Evolutionary conservation across 2,888 invertebrate genomes (phyloP), one percentile per base, ranked within the genome.

Genomic region (Drosophila falleni): DNA sequence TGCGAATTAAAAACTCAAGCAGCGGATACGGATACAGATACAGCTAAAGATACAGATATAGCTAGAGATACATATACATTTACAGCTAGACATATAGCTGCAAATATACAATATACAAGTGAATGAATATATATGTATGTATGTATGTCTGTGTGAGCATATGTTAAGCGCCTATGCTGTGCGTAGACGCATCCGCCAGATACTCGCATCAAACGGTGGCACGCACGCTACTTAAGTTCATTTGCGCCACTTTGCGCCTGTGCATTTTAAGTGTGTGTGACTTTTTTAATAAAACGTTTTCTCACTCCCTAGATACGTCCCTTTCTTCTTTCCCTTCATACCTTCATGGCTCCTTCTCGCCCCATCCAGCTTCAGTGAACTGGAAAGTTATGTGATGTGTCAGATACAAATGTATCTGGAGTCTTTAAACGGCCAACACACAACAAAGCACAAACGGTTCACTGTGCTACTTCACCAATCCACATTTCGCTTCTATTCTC

Each of bases 201-300:
- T 69, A 78, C 71, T 44, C 37, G 31, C 37, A 42, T 47, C 53
- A 67, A 72, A 19, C 58, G 63, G 46, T 56, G 73, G 68, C 71
- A 75, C 79, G 80, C 85, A 71, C 85, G 81, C 81, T 78, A 81
- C 89, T 89, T 89, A 89, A 87, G 87, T 84, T 84, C 84, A 89
- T 84, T 84, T 84, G 87, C 82, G 87, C 76, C 82, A 87, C 87
- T 84, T 87, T 87, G 85, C 71, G 72, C 70, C 70, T 65, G 44
- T 80, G 82, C 83, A 88, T 82, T 88, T 86, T 86, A 82, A 82
- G 88, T 86, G 65, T 44, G 69, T 73, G 74, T 23, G 65, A 63
- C 71, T 61, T 61, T 61, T 64, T 78, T 63, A 54, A 33, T 55
- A 63, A 55, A 44, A 55, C 44, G 46, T 37, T 39, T n/a, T 13